These are phyloP conservation scores for Hartigia nigra DNA, from an alignment of 2,888 invertebrate genomes.

Conservation along the genomic window DNA sequence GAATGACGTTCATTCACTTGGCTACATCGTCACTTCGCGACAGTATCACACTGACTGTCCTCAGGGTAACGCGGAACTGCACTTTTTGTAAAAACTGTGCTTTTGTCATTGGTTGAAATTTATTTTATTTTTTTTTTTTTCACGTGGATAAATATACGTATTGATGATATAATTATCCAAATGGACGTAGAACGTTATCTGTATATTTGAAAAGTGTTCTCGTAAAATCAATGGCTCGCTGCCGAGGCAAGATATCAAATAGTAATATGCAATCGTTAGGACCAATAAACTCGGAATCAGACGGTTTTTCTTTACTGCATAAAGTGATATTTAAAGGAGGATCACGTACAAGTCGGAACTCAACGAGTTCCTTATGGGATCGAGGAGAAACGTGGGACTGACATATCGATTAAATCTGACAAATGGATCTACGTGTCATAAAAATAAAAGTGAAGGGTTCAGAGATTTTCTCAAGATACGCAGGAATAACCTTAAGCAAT, in stretches of 20 bases:
- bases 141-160: background rate
- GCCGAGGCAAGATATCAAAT: background rate
- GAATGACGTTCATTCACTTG: background rate
- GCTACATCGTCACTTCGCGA: conserved; percentile 6
- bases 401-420: background rate
- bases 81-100: background rate
- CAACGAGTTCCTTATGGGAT: background rate
- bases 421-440: background rate
- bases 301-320: background rate
- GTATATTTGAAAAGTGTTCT: background rate
- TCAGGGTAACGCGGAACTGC: background rate
- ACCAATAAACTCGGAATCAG: background rate
- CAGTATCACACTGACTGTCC: conserved; percentile 2
- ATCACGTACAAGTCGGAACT: background rate
- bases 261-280: background rate
- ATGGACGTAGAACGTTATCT: background rate
- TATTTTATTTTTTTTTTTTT: background rate
- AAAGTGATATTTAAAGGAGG: background rate
- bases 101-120: background rate
- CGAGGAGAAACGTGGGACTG: background rate
- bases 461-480: background rate
- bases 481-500: background rate
- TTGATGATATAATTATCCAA: background rate
- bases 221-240: background rate
- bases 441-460: background rate